Evolutionary conservation across 53 echinoderm and acorn worm species (phyloP).

Genomic region (Holothuria leucospilota): DNA sequence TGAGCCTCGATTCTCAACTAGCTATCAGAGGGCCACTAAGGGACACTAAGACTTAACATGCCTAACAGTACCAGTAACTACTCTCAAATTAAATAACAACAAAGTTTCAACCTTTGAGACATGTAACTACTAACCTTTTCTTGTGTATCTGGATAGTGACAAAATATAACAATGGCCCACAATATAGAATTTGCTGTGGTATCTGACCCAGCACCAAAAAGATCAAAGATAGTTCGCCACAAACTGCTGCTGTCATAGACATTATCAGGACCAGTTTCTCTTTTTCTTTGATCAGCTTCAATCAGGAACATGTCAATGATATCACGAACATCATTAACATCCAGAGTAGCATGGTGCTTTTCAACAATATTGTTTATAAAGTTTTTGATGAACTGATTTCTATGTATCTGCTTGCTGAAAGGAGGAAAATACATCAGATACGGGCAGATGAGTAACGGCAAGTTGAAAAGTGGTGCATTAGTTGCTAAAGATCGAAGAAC

Average conservation of each 20-base stretch:
- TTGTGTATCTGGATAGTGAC: conserved; percentile 51
- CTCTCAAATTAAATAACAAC: no score
- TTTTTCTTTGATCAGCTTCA: not conserved
- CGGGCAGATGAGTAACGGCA: conserved; percentile 4
- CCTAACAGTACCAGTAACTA: no score
- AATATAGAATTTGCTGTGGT: conserved; percentile 34
- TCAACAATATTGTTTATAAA: conserved; percentile 33
- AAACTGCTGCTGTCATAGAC: not conserved
- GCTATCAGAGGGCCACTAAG: no score
- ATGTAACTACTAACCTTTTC: no score
- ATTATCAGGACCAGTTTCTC: not conserved
- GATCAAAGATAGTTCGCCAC: conserved; percentile 52
- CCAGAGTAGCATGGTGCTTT: not conserved
- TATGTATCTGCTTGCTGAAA: conserved; percentile 20
- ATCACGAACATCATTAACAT: conserved; percentile 42
- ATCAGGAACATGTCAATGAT: conserved; percentile 58
- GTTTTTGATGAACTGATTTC: not conserved
- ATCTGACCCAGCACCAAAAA: conserved; percentile 53
- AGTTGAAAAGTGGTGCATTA: not conserved
- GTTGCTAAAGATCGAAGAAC: conserved; percentile 12
- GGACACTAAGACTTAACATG: no score
- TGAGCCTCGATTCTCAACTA: no score
- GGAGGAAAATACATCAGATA: conserved; percentile 38
- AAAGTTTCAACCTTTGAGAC: no score
- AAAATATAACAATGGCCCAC: conserved; percentile 43